Base-by-base conservation (phyloP, 1,140 invertebrate genomes). In the Polyergus mexicanus region DNA sequence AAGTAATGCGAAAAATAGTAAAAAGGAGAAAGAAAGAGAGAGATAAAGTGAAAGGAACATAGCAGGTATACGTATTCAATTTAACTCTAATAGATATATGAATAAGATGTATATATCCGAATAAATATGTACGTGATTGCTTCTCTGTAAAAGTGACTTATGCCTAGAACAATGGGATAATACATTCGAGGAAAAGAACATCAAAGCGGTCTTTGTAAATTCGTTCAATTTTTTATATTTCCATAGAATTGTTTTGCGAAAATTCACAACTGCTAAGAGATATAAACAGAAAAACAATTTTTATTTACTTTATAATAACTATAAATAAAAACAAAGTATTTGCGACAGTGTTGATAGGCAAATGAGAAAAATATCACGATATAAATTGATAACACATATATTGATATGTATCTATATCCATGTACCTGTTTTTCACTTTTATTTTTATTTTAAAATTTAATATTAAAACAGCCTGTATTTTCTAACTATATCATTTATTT, bases 21-120 rank as follows among this genome's bases (percentile, higher is more conserved):
- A 11, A 16, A 13, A 22, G 19, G 60, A 76, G 22, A 56, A 25
- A 19, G 32, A 35, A 22, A 35, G 51, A 63, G 16, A 22, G 58
- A 38, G 8, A 38, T 38, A 54, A 71, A 83, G 54, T 72, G 72
- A 75, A 63, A 66, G 35, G 35, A 44, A 74, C 47, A 44, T 54
- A 28, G 58, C 11, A 28, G 28, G 80, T 84, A 56, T 84, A 85
- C 35, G 60, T 72, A 89, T 89, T 89, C 88, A 89, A 86, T 90
- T 89, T 89, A 81, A 69, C 71, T 89, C 56, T 86, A 84, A 84
- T 54, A 75, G 63, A 75, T 58, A 58, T 83, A 89, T 86, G 87
- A 86, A 89, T 89, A 81, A 89, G 63, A 88, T 80, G 86, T 88
- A 85, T 74, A 65, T 78, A 85, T 85, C 71, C n/a, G 25, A 16